A percentile compares a stretch with the other conserved stretches of the same genome.
Conservation (phyloP, 2,113 vertebrate species). For the Pseudopodoces humilis region DNA sequence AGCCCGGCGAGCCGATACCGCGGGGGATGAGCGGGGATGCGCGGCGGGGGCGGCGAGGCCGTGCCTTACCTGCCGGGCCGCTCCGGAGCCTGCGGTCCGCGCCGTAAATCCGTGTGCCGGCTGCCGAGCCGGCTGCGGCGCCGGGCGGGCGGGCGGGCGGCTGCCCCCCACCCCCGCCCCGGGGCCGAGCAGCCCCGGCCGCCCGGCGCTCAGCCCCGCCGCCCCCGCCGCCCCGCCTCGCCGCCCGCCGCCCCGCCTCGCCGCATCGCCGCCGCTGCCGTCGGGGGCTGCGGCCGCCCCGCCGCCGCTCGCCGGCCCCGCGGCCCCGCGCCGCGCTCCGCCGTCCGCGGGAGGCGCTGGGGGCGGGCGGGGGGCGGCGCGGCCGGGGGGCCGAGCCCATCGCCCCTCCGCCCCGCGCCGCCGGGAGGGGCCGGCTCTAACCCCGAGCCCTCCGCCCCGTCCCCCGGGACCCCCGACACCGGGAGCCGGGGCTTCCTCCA, state of each 20-base stretch:
- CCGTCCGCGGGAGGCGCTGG: too few species aligned
- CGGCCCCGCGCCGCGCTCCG: too few species aligned
- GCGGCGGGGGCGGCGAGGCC: neutral
- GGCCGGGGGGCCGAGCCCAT: neutral
- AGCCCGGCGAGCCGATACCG: neutral
- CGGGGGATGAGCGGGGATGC: neutral
- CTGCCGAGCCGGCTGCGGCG: neutral
- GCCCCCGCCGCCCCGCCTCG: too few species aligned
- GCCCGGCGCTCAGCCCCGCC: too few species aligned
- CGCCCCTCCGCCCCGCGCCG: neutral
- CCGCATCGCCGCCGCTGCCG: too few species aligned
- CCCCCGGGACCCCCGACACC: neutral
- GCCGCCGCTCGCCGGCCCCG: too few species aligned
- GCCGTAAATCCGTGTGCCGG: neutral
- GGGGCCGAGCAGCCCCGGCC: neutral
- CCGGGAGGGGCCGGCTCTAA: neutral
- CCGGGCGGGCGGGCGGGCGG: neutral
- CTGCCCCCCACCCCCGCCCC: neutral
- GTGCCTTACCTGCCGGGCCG: slow-evolving; percentile 7
- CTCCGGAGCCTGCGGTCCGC: neutral
- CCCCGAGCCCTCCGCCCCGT: too few species aligned
- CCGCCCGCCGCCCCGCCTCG: too few species aligned
- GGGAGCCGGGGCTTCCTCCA: neutral
- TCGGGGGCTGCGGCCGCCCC: too few species aligned
- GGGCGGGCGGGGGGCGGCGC: too few species aligned